phyloP scores from a whole-genome alignment of 2,797 vertebrate genomes.

The Catamblyrhynchus diadema region DNA sequence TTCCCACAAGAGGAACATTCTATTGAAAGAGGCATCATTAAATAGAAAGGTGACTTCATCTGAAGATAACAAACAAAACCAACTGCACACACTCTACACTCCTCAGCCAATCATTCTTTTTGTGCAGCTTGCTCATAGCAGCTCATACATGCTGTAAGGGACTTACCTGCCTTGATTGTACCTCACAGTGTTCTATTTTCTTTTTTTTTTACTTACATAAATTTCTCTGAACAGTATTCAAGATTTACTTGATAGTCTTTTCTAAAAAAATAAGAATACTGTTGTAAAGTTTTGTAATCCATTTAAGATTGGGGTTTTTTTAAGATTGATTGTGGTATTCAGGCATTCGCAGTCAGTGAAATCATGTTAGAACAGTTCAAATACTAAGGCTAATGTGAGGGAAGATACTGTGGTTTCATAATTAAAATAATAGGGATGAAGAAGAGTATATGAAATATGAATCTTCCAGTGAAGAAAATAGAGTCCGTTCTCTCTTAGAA shows the following conservation, averaged over 20 bases:
- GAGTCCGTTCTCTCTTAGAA: background rate
- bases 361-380: background rate
- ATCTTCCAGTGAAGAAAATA: background rate
- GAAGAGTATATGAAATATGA: background rate
- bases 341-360: background rate
- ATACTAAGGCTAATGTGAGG: background rate
- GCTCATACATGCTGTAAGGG: background rate
- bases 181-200: too few relatives aligned
- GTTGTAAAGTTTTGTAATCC: background rate
- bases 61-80: background rate
- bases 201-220: background rate
- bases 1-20: background rate
- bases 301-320: background rate
- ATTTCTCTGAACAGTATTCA: background rate
- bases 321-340: background rate
- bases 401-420: background rate
- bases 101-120: background rate
- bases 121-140: background rate
- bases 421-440: background rate
- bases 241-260: background rate
- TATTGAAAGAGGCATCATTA: background rate
- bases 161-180: background rate
- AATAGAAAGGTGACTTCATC: slow-evolving; percentile 4
- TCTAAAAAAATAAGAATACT: background rate
- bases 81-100: background rate